Conservation (phyloP, 1,140 invertebrate genomes). For the Melanaphis sacchari region DNA sequence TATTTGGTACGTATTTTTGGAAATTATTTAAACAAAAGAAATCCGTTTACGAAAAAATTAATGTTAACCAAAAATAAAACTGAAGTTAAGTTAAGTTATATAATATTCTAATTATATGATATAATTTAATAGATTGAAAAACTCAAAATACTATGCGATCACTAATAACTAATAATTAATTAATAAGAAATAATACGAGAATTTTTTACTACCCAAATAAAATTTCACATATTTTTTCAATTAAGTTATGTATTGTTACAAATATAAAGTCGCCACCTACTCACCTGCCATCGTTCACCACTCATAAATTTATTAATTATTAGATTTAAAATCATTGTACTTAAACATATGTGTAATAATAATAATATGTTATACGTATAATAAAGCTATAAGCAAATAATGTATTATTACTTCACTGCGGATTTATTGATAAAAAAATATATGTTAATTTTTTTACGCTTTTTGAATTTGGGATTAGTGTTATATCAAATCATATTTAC, state of each 20-base stretch:
- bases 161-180: neutral
- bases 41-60: neutral
- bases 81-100: neutral
- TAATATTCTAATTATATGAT: neutral
- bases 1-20: neutral
- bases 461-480: neutral
- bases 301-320: neutral
- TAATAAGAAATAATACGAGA: neutral
- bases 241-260: neutral
- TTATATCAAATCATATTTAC: neutral
- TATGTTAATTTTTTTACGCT: neutral
- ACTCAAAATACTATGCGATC: neutral
- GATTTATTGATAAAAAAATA: neutral
- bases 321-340: neutral
- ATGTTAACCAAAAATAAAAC: neutral
- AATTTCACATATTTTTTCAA: neutral
- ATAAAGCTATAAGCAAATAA: neutral
- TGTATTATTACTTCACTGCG: neutral
- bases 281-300: neutral
- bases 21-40: neutral
- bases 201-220: neutral
- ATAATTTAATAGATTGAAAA: neutral
- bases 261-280: neutral
- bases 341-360: neutral
- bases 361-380: neutral